A percentile compares a stretch with the other conserved stretches of the same genome.
phyloP scores from a whole-genome alignment of 2,113 vertebrate species.

The Oreocharis arfaki region DNA sequence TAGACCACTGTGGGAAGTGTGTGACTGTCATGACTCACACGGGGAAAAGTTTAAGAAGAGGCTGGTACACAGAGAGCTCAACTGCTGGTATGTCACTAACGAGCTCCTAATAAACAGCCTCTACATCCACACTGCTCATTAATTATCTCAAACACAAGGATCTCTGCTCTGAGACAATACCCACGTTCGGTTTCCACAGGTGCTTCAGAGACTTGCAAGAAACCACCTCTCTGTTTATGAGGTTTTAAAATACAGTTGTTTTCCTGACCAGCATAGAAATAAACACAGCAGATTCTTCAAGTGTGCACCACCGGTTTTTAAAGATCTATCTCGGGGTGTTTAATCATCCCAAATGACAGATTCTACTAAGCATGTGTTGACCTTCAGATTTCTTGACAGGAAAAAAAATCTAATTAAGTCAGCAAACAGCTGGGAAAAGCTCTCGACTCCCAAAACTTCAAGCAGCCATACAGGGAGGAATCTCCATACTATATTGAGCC shows the following conservation, averaged over 20 bases:
- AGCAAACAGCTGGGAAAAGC: constrained; percentile 36
- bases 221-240: neutral
- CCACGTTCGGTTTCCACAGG: neutral
- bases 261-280: neutral
- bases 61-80: neutral
- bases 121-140: neutral
- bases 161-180: neutral
- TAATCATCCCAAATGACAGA: constrained; percentile 20
- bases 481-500: neutral
- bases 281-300: neutral
- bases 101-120: neutral
- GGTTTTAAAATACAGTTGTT: neutral
- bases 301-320: neutral
- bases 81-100: neutral
- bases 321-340: neutral
- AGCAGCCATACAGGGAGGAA: neutral
- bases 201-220: neutral
- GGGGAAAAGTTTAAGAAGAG: neutral
- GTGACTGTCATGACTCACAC: neutral
- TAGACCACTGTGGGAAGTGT: accelerated
- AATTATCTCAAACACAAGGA: neutral
- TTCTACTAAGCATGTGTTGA: constrained; percentile 10
- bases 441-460: neutral
- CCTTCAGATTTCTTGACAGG: constrained; percentile 27
- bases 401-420: constrained; percentile 23